Percentiles rank a stretch among this genome's conserved stretches.
phyloP scores from a whole-genome alignment of 2,113 vertebrate genomes.

The Tyrannus savana region DNA sequence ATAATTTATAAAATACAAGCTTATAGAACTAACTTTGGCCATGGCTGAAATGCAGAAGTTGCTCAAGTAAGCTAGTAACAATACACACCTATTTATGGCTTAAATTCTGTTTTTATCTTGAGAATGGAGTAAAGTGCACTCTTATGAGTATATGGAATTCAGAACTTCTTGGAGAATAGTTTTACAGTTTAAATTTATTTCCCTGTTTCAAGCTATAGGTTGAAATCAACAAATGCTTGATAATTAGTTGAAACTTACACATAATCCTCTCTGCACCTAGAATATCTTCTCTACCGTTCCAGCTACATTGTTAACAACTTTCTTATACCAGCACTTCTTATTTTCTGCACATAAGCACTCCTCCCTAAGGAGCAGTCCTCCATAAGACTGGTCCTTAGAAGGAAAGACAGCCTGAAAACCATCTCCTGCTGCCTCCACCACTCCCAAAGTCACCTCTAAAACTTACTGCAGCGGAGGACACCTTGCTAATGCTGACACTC shows the following conservation, averaged over 20 bases:
- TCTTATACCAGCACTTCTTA: not conserved
- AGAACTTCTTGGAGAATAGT: not conserved
- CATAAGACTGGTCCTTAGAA: not conserved
- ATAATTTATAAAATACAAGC: not conserved
- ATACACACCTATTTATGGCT: not conserved
- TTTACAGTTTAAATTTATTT: not conserved
- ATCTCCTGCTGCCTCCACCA: not conserved
- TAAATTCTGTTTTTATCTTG: not conserved
- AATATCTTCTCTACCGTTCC: not conserved
- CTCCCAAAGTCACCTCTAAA: not conserved
- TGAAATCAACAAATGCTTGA: not conserved
- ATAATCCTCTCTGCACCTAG: not conserved
- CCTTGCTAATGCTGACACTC: not conserved
- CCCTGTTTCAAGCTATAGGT: not conserved
- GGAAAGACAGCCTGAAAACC: not conserved
- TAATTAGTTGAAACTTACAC: not conserved
- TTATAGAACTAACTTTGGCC: not conserved
- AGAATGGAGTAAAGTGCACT: not conserved
- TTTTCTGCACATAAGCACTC: not conserved
- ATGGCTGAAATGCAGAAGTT: not conserved
- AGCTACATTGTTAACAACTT: not conserved
- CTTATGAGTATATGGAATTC: not conserved
- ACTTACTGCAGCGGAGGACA: not conserved
- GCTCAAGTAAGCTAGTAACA: not conserved
- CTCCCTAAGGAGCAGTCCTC: not conserved